Percentiles rank a stretch among this genome's conserved stretches.
phyloP scores from a whole-genome alignment of 1,140 invertebrate species.

The Pogonognathellus flavescens region DNA sequence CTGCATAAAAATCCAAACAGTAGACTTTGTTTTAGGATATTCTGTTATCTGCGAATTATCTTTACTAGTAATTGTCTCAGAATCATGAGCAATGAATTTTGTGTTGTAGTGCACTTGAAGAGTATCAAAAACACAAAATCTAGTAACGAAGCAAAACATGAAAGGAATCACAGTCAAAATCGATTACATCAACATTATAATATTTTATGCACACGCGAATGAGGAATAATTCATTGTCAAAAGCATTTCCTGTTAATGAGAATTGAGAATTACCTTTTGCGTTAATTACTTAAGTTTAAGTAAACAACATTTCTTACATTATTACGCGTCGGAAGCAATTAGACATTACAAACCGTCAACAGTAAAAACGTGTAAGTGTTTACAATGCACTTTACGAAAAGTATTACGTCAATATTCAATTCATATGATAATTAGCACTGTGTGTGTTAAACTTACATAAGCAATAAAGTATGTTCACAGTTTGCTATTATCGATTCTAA shows the following conservation, averaged over 20 bases:
- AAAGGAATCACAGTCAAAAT: background rate
- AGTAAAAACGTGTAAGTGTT: background rate
- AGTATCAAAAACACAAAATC: too few relatives aligned
- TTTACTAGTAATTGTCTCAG: too few relatives aligned
- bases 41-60: too few relatives aligned
- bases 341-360: background rate
- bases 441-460: background rate
- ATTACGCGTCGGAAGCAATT: constrained; percentile 9
- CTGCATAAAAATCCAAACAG: too few relatives aligned
- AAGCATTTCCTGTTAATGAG: constrained; percentile 32
- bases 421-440: background rate
- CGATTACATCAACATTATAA: background rate
- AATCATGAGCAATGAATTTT: too few relatives aligned
- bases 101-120: too few relatives aligned
- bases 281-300: background rate
- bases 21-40: too few relatives aligned
- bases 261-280: background rate
- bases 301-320: constrained; percentile 11
- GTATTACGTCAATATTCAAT: constrained; percentile 36
- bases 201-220: background rate
- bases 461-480: background rate
- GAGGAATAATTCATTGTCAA: constrained; percentile 34
- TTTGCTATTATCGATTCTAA: background rate
- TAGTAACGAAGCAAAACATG: background rate
- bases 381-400: background rate